phyloP scores from a whole-genome alignment of 2,888 invertebrate genomes.

The Ametastegia equiseti region DNA sequence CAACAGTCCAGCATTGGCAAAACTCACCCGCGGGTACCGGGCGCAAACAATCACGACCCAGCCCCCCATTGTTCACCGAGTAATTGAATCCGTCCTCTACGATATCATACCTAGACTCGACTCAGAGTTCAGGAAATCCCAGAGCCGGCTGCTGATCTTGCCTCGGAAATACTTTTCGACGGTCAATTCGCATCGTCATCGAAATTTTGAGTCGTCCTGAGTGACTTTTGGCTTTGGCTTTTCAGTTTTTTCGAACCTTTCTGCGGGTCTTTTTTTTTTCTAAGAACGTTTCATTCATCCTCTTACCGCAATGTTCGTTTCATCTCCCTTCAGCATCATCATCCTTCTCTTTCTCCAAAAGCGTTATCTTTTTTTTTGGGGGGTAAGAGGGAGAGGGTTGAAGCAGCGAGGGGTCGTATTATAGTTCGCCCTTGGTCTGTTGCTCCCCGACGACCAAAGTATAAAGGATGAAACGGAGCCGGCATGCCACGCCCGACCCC shows the following conservation, averaged over 20 bases:
- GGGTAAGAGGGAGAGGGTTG: neutral
- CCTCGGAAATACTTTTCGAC: neutral
- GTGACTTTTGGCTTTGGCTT: neutral
- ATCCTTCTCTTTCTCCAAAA: neutral
- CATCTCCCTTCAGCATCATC: neutral
- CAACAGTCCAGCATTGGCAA: slow-evolving; percentile 57
- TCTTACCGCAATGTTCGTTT: neutral
- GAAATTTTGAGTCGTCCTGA: neutral
- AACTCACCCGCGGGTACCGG: slow-evolving; percentile 69
- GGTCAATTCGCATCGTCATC: too few species aligned
- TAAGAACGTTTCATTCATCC: neutral
- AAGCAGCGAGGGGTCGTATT: slow-evolving; percentile 69
- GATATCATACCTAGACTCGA: neutral
- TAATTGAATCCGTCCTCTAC: slow-evolving; percentile 71
- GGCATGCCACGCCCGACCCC: slow-evolving; percentile 68
- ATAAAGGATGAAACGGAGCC: slow-evolving; percentile 73
- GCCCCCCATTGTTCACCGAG: slow-evolving; percentile 72
- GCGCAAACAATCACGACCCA: slow-evolving; percentile 72
- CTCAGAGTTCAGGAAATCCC: neutral
- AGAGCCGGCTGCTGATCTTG: neutral
- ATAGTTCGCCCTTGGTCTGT: slow-evolving; percentile 62
- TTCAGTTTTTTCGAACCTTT: neutral
- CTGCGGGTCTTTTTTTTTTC: neutral
- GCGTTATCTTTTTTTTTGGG: neutral
- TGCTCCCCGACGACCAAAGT: slow-evolving; percentile 57